Percentiles rank a stretch among this genome's conserved stretches.
phyloP scores from a whole-genome alignment of 2,888 invertebrate species.

The Orgyia antiqua region DNA sequence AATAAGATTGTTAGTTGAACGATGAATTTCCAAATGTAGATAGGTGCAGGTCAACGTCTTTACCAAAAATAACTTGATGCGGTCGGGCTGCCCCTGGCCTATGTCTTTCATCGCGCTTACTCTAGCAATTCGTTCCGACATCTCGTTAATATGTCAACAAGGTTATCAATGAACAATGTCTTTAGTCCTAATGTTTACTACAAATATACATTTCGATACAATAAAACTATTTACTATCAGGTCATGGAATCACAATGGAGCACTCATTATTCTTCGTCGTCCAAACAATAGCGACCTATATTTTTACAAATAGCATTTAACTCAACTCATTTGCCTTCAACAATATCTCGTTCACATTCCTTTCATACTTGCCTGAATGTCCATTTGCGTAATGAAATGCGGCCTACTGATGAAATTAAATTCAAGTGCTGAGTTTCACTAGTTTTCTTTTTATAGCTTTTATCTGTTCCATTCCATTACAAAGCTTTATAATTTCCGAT shows the following conservation, averaged over 20 bases:
- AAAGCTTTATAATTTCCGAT: too few species aligned
- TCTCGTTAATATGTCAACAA: constrained; percentile 69
- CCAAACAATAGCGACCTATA: constrained; percentile 64
- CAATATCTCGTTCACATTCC: constrained; percentile 49
- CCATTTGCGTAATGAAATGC: constrained; percentile 32
- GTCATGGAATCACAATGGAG: constrained; percentile 6
- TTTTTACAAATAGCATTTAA: constrained; percentile 50
- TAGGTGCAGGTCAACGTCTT: constrained; percentile 65
- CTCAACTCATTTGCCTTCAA: constrained; percentile 53
- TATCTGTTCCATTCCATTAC: too few species aligned
- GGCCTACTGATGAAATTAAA: constrained; percentile 26
- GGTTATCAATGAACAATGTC: constrained; percentile 59
- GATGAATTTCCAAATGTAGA: constrained; percentile 42
- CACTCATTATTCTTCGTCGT: too few species aligned
- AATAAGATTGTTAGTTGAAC: too few species aligned
- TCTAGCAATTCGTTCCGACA: constrained; percentile 59
- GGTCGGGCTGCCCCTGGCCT: constrained; percentile 52
- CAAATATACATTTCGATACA: constrained; percentile 30
- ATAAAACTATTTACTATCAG: constrained; percentile 25
- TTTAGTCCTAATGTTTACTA: constrained; percentile 44
- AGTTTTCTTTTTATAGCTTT: too few species aligned
- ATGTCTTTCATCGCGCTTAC: constrained; percentile 61
- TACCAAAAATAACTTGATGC: constrained; percentile 58
- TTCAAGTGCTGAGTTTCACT: constrained; percentile 12
- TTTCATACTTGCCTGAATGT: constrained; percentile 32